Evolutionary conservation across 2,113 vertebrate genomes (phyloP).

Genomic region (Morone chrysops): DNA sequence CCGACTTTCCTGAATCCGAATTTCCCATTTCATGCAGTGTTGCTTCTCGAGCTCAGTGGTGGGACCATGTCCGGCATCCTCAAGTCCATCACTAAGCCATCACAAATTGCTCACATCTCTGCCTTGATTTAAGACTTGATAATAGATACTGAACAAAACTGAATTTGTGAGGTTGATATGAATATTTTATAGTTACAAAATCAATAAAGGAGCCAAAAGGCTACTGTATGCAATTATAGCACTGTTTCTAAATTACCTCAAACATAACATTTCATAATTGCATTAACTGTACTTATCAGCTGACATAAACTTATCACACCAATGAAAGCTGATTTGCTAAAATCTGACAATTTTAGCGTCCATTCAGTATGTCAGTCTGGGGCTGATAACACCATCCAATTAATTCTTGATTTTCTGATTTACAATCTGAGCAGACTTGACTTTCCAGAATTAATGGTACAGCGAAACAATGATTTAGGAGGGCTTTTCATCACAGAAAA

Average conservation of each 20-base stretch:
- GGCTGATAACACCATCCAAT: background rate
- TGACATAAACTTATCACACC: too few relatives aligned
- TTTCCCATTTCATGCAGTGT: too few relatives aligned
- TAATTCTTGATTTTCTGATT: constrained; percentile 12
- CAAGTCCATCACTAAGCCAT: too few relatives aligned
- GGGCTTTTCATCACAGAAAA: constrained; percentile 50
- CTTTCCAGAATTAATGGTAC: constrained; percentile 29
- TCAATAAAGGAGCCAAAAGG: background rate
- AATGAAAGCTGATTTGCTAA: background rate
- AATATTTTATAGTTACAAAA: background rate
- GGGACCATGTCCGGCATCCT: too few relatives aligned
- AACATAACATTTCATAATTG: too few relatives aligned
- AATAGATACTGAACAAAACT: background rate
- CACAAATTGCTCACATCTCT: too few relatives aligned
- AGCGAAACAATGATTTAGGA: constrained; percentile 27
- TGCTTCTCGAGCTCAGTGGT: too few relatives aligned
- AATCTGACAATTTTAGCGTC: background rate
- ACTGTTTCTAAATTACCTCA: background rate
- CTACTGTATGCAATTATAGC: background rate
- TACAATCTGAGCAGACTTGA: constrained; percentile 1
- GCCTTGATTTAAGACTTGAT: background rate
- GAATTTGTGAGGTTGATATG: background rate
- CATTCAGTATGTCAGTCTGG: background rate
- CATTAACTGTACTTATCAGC: background rate
- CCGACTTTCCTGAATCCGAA: too few relatives aligned